Evolutionary conservation across 2,888 invertebrate genomes (phyloP).

Genomic region (Lepetodrilus schrolli): DNA sequence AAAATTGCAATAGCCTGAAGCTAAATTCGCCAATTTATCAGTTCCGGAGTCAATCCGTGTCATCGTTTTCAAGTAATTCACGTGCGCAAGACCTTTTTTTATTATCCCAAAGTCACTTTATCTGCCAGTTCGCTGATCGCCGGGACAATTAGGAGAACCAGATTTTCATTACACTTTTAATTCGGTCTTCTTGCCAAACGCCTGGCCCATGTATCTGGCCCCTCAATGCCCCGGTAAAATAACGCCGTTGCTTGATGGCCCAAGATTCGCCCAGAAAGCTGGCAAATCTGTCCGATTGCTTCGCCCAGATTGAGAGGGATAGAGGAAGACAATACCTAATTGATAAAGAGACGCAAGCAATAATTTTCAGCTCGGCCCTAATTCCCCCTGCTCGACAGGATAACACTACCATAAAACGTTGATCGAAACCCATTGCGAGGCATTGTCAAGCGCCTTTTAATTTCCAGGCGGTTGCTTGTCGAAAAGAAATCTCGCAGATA

Average conservation of each 20-base stretch:
- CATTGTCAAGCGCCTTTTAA: constrained; percentile 29
- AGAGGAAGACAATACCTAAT: constrained; percentile 21
- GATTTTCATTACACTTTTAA: constrained; percentile 21
- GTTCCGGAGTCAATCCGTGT: no score
- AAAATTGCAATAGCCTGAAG: no score
- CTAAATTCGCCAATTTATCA: no score
- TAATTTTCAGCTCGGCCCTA: constrained; percentile 23
- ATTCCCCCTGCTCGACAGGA: constrained; percentile 26
- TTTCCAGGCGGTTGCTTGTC: constrained; percentile 29
- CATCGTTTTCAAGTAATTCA: no score
- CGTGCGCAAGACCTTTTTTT: neutral
- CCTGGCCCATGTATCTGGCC: neutral
- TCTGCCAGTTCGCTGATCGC: neutral
- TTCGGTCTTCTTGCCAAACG: neutral
- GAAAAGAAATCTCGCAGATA: constrained; percentile 30
- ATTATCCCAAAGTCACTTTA: constrained; percentile 5
- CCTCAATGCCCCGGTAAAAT: neutral
- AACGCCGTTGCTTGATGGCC: neutral
- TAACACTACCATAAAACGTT: constrained; percentile 17
- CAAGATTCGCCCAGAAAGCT: constrained; percentile 19
- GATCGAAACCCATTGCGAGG: constrained; percentile 24
- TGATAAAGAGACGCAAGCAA: constrained; percentile 27
- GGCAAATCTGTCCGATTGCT: constrained; percentile 21
- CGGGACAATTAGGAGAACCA: constrained; percentile 4
- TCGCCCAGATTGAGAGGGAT: constrained; percentile 6